A percentile compares a stretch with the other conserved stretches of the same genome.
These are phyloP conservation scores for Stratiolaelaps scimitus DNA, from an alignment of 1,140 invertebrate genomes.

Conservation along the genomic window DNA sequence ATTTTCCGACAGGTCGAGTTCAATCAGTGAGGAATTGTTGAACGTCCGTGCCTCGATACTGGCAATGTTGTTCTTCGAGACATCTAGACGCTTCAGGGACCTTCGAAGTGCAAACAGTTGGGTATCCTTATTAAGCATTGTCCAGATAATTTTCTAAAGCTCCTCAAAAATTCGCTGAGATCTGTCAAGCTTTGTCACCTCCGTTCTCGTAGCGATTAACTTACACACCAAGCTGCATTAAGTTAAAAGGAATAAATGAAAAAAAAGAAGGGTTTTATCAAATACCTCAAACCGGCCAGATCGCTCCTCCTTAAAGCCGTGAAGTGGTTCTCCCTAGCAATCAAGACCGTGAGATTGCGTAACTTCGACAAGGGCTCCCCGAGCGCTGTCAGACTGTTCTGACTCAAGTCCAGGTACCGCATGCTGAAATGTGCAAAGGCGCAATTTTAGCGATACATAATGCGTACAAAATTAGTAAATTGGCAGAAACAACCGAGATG, in stretches of 20 bases:
- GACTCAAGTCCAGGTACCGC: background rate
- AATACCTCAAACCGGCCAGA: conserved; percentile 2
- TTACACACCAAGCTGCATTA: no score
- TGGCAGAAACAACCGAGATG: no score
- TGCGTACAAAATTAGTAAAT: no score
- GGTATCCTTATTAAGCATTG: no score
- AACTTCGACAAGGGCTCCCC: background rate
- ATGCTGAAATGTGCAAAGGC: background rate
- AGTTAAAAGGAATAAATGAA: background rate
- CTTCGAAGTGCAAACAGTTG: background rate
- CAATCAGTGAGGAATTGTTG: background rate
- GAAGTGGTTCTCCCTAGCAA: conserved; percentile 9
- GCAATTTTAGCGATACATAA: no score
- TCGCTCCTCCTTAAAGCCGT: background rate
- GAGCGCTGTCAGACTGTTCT: background rate
- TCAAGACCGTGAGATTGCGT: background rate
- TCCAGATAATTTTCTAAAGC: no score
- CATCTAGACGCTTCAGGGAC: background rate
- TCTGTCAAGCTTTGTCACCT: no score
- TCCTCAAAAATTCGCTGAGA: no score
- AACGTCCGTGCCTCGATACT: background rate
- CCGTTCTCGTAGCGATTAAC: no score
- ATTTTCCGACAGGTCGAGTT: conserved; percentile 26
- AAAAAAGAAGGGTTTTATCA: no score
- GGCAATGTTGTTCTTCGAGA: background rate